Conservation (phyloP, 2,888 invertebrate species). For the Drosophila parthenogenetica region DNA sequence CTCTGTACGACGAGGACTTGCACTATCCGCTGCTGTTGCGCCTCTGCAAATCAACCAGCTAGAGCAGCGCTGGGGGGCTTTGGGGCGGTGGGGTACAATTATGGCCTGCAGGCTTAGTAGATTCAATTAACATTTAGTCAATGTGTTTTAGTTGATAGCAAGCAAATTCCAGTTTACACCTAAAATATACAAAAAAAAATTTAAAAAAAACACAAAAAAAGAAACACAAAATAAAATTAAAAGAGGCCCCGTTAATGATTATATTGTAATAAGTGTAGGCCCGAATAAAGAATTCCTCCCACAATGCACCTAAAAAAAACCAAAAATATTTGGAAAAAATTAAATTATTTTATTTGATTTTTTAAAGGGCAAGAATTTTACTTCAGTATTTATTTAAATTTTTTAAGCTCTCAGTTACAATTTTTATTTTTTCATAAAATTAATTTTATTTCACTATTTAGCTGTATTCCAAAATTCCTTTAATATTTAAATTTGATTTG, state of each 20-base stretch:
- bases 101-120: conserved; percentile 27
- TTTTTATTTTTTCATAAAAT: background rate
- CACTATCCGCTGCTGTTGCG: conserved; percentile 90
- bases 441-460: conserved; percentile 37
- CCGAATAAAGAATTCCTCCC: conserved; percentile 60
- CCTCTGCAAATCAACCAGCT: conserved; percentile 83
- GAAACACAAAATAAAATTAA: conserved; percentile 11
- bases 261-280: conserved; percentile 10
- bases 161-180: conserved; percentile 79
- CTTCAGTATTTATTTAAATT: background rate
- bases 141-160: conserved; percentile 75
- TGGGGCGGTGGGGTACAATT: conserved; percentile 13
- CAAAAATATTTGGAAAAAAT: conserved; percentile 26
- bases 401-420: background rate
- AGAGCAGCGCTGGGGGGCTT: too few species aligned
- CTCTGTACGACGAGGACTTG: conserved; percentile 89
- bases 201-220: conserved; percentile 17
- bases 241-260: conserved; percentile 3
- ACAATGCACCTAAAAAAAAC: conserved; percentile 26
- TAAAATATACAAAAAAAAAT: conserved; percentile 43
- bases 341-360: too few species aligned
- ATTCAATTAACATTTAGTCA: conserved; percentile 68
- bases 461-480: conserved; percentile 60
- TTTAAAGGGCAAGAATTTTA: too few species aligned
- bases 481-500: conserved; percentile 72